Conservation (phyloP, 1,140 invertebrate genomes). For the Lamellibrachia luymesi region DNA sequence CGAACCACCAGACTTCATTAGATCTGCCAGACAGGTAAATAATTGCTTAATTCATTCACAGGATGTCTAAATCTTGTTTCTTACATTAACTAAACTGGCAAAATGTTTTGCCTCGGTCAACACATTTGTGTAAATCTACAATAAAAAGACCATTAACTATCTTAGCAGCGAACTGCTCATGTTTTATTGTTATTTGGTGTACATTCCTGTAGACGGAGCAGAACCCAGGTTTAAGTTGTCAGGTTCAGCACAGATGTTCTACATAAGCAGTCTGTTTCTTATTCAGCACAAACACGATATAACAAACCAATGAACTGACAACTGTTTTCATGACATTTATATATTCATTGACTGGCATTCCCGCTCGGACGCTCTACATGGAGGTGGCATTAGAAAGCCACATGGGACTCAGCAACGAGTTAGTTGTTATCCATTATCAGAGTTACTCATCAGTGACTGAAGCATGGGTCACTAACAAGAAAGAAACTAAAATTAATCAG, state of each 20-base stretch:
- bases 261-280: not conserved
- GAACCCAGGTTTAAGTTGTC: not conserved
- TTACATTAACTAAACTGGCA: not conserved
- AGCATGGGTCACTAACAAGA: not conserved
- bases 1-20: not conserved
- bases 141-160: not conserved
- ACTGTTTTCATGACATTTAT: not conserved
- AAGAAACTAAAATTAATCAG: too few relatives aligned
- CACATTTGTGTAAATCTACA: not conserved
- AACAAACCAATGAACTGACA: not conserved
- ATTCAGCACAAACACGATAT: not conserved
- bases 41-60: not conserved
- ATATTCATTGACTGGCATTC: not conserved
- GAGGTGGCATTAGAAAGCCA: not conserved
- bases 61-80: not conserved
- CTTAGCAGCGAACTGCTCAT: not conserved
- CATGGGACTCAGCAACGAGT: not conserved
- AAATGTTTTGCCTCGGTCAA: not conserved
- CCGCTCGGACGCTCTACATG: not conserved
- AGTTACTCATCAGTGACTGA: not conserved
- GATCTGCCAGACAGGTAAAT: not conserved
- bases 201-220: not conserved
- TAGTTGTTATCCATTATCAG: not conserved
- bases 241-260: not conserved
- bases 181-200: not conserved